Conservation (phyloP, 1,140 invertebrate species). For the Drosophila orosa region DNA sequence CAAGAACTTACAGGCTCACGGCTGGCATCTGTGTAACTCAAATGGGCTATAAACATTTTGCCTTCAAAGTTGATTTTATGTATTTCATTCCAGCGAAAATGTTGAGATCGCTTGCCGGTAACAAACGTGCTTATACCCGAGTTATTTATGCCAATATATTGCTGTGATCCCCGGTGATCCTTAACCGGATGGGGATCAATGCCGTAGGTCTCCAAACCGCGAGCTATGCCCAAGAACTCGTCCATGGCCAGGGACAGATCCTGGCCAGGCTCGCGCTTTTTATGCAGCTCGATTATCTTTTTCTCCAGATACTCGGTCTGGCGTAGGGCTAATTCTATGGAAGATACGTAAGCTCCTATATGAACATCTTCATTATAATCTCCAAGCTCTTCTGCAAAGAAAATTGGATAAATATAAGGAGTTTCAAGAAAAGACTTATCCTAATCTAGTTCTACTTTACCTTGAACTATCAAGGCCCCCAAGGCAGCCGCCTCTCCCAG, state of each 20-base stretch:
- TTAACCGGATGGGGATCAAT: conserved; percentile 99
- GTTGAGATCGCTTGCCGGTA: conserved; percentile 95
- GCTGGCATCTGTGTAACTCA: conserved; percentile 88
- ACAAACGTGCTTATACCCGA: conserved; percentile 97
- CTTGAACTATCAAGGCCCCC: conserved; percentile 96
- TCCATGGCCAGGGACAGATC: conserved; percentile 69
- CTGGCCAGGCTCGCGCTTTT: conserved; percentile 86
- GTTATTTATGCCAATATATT: conserved; percentile 98
- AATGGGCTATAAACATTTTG: conserved; percentile 98
- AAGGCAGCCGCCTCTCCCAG: conserved; percentile 94
- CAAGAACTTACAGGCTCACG: conserved; percentile 82
- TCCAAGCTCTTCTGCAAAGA: conserved; percentile 92
- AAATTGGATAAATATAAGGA: not conserved
- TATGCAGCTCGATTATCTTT: conserved; percentile 94
- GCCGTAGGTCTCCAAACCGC: conserved; percentile 96
- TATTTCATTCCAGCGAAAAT: conserved; percentile 97
- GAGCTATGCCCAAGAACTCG: conserved; percentile 86
- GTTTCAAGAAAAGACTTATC: too few relatives aligned
- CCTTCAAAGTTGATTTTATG: conserved; percentile 98
- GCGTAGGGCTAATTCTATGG: conserved; percentile 95
- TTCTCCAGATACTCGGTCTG: conserved; percentile 96
- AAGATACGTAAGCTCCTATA: conserved; percentile 94
- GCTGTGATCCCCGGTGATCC: conserved; percentile 88
- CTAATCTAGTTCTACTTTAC: too few relatives aligned
- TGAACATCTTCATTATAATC: conserved; percentile 96